These are phyloP conservation scores for Hypothenemus hampei DNA, from an alignment of 1,140 invertebrate species.

Conservation along the genomic window DNA sequence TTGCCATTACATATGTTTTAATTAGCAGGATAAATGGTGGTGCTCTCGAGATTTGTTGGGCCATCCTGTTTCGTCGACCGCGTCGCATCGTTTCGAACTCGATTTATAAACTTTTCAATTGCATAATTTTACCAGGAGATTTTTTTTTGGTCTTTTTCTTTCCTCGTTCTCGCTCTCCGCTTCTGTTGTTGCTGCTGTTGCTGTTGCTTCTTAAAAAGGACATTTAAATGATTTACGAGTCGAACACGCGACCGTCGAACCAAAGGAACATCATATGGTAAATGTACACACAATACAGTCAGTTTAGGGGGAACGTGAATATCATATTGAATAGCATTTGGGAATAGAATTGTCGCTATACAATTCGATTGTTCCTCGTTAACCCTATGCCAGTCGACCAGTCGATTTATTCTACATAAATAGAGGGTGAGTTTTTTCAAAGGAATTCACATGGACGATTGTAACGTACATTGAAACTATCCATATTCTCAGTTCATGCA, in stretches of 20 bases:
- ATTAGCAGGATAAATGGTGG: conserved; percentile 40
- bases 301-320: conserved; percentile 37
- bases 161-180: too few relatives aligned
- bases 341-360: conserved; percentile 41
- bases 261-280: conserved; percentile 41
- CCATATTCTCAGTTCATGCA: conserved; percentile 42
- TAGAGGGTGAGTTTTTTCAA: conserved; percentile 1
- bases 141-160: too few relatives aligned
- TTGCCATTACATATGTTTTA: conserved; percentile 43
- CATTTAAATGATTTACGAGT: conserved; percentile 34
- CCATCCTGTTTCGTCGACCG: conserved; percentile 25
- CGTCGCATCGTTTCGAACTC: conserved; percentile 16
- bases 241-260: conserved; percentile 31
- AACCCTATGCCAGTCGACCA: conserved; percentile 41
- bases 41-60: conserved; percentile 37
- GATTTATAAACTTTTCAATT: too few relatives aligned
- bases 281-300: conserved; percentile 38
- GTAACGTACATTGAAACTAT: conserved; percentile 34
- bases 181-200: too few relatives aligned
- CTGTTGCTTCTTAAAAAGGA: too few relatives aligned
- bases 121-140: too few relatives aligned
- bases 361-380: conserved; percentile 45
- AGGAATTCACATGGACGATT: conserved; percentile 28
- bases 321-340: conserved; percentile 40
- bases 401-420: neutral